These are phyloP conservation scores for Panulirus ornatus DNA, from an alignment of 1,140 invertebrate genomes.

Conservation along the genomic window DNA sequence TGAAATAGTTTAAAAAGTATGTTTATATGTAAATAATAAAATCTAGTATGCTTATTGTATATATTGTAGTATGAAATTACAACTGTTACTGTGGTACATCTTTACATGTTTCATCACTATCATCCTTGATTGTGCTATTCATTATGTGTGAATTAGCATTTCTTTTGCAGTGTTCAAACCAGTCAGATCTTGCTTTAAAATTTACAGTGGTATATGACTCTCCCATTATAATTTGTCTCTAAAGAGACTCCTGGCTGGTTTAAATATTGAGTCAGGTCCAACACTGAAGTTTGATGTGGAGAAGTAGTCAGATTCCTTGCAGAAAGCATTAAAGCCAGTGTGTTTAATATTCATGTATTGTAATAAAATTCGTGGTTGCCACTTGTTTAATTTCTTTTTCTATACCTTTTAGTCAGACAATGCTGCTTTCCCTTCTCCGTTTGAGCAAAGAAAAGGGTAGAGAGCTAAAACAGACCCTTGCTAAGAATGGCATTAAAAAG, in stretches of 20 bases:
- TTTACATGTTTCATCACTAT: neutral
- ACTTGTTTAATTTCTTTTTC: neutral
- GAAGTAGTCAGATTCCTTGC: too few species aligned
- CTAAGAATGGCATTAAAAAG: conserved; percentile 49
- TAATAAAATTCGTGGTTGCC: neutral
- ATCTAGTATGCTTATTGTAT: neutral
- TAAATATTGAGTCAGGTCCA: neutral
- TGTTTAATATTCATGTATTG: neutral
- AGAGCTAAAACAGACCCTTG: conserved; percentile 36
- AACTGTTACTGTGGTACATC: neutral
- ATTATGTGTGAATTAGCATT: too few species aligned
- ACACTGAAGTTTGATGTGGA: too few species aligned
- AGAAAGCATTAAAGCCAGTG: neutral
- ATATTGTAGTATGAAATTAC: neutral
- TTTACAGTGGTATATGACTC: too few species aligned
- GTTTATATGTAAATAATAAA: neutral
- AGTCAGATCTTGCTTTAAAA: too few species aligned
- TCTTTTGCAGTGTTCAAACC: too few species aligned
- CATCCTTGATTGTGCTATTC: neutral
- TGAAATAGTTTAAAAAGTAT: neutral
- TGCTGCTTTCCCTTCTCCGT: conserved; percentile 44
- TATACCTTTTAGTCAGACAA: conserved; percentile 38
- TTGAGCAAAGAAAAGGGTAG: conserved; percentile 53
- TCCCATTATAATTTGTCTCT: too few species aligned
- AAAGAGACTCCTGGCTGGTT: neutral